A percentile compares a stretch with the other conserved stretches of the same genome.
Conservation (phyloP, 2,797 vertebrate species). For the Sphaeramia orbicularis region DNA sequence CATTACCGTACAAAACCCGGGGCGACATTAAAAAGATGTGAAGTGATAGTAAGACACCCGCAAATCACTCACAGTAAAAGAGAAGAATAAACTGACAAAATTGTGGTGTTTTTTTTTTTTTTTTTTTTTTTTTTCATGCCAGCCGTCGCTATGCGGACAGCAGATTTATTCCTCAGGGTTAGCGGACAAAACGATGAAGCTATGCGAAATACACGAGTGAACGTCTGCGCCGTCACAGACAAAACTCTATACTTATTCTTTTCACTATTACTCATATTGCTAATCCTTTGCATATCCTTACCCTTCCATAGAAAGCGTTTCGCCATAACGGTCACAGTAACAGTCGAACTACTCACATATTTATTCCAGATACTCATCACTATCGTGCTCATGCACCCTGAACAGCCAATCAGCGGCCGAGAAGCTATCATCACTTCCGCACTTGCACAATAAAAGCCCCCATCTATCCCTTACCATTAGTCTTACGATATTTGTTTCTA, state of each 20-base stretch:
- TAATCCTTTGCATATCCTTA: not conserved
- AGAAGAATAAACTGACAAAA: too few species aligned
- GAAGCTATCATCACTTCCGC: constrained; percentile 15
- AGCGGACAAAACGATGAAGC: not conserved
- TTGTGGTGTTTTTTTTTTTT: too few species aligned
- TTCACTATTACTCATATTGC: rapidly evolving
- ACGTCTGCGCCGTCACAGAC: not conserved
- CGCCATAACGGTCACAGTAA: not conserved
- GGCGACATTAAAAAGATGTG: too few species aligned
- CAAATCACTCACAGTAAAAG: too few species aligned
- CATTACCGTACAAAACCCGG: too few species aligned
- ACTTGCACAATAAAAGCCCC: constrained; percentile 5
- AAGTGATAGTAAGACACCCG: too few species aligned
- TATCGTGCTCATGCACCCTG: too few species aligned
- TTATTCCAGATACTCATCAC: not conserved
- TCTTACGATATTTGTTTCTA: too few species aligned
- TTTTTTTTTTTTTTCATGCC: too few species aligned
- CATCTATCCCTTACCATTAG: too few species aligned
- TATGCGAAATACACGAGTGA: not conserved
- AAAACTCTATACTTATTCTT: too few species aligned
- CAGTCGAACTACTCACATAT: too few species aligned
- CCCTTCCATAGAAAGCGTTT: not conserved
- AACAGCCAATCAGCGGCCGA: constrained; percentile 11
- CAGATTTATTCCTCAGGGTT: not conserved
- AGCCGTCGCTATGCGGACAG: not conserved